Conservation (phyloP, 2,113 vertebrate species). For the Oceanites oceanicus region DNA sequence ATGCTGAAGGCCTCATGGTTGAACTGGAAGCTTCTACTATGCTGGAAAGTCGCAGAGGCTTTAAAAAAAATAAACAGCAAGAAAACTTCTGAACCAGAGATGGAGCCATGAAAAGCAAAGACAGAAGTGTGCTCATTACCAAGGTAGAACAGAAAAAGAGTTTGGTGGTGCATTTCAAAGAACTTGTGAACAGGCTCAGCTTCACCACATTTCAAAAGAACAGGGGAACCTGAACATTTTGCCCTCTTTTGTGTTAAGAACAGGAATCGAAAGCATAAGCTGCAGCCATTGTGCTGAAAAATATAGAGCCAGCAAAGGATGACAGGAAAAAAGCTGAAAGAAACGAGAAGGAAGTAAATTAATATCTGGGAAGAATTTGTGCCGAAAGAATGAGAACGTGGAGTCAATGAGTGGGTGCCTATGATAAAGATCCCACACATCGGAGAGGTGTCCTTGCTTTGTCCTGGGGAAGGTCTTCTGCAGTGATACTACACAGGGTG, state of each 20-base stretch:
- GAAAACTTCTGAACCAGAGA: neutral
- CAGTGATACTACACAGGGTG: neutral
- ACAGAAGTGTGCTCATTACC: neutral
- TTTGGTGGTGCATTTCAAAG: neutral
- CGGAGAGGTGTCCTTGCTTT: neutral
- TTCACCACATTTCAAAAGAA: neutral
- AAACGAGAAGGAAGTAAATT: neutral
- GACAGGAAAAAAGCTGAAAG: neutral
- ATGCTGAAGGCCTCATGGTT: neutral
- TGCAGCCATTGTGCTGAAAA: neutral
- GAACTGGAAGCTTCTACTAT: neutral
- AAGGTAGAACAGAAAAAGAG: neutral
- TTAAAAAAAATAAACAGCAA: neutral
- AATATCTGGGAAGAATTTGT: neutral
- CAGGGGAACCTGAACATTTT: neutral
- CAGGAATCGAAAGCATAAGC: neutral
- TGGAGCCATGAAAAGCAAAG: neutral
- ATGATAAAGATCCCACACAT: rapidly evolving
- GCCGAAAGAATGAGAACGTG: neutral
- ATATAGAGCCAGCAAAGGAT: neutral
- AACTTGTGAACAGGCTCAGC: neutral
- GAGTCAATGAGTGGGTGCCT: neutral
- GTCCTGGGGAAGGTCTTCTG: neutral
- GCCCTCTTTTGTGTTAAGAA: neutral
- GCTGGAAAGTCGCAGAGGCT: neutral